Evolutionary conservation across 2,113 vertebrate species (phyloP).

Genomic region (Neogobius melanostomus): DNA sequence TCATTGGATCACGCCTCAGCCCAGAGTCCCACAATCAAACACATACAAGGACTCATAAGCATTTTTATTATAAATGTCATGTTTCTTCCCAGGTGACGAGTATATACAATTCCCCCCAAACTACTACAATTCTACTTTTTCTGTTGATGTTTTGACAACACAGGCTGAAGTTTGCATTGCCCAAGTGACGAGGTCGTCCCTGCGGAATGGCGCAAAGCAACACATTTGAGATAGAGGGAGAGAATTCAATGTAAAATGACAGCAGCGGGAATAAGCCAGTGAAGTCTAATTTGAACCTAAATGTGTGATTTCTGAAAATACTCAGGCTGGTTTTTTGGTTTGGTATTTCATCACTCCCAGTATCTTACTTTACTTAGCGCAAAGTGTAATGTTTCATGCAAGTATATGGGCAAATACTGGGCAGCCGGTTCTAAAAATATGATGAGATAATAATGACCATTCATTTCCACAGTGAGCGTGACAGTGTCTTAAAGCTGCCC

Average conservation of each 20-base stretch:
- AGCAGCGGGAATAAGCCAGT: slow-evolving; percentile 14
- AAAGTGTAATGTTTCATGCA: slow-evolving; percentile 28
- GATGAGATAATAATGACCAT: slow-evolving; percentile 43
- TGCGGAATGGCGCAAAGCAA: slow-evolving; percentile 5
- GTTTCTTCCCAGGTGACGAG: not conserved
- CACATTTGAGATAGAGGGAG: not conserved
- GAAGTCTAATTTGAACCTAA: slow-evolving; percentile 7
- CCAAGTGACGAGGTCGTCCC: slow-evolving; percentile 14
- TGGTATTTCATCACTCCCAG: slow-evolving; percentile 2
- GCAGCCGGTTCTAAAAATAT: slow-evolving; percentile 23
- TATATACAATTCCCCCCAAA: not conserved
- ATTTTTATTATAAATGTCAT: not conserved
- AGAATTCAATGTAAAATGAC: slow-evolving; percentile 25
- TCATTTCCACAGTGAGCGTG: slow-evolving; percentile 25
- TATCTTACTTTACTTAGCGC: slow-evolving; percentile 29
- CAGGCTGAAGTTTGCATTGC: slow-evolving; percentile 38
- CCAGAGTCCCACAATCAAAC: not conserved
- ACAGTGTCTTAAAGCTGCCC: not conserved
- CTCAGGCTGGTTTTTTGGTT: slow-evolving; percentile 18
- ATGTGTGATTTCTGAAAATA: slow-evolving; percentile 19
- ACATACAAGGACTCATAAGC: not conserved
- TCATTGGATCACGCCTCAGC: slow-evolving; percentile 12
- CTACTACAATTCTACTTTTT: slow-evolving; percentile 15
- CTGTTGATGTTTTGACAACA: slow-evolving; percentile 39
- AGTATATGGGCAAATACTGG: slow-evolving; percentile 27